Conservation (phyloP, 2,888 invertebrate species). For the Chironomus riparius region DNA sequence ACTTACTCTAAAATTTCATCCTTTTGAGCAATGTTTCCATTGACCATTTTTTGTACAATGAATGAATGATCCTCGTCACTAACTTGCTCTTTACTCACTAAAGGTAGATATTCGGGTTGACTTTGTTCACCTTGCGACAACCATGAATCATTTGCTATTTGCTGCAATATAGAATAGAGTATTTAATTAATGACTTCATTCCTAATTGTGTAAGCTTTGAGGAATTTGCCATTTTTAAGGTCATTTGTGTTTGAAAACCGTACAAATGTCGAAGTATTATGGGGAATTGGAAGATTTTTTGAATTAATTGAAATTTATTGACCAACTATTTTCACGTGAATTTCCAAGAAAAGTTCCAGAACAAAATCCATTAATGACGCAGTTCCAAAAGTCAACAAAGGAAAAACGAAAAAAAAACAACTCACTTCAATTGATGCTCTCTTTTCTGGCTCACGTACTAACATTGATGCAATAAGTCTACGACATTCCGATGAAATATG, state of each 20-base stretch:
- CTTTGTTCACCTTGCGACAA: constrained; percentile 49
- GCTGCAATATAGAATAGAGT: constrained; percentile 43
- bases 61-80: constrained; percentile 84
- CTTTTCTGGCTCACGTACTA: constrained; percentile 86
- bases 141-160: constrained; percentile 85
- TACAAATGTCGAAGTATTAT: too few species aligned
- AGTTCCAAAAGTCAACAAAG: not conserved
- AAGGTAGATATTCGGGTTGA: constrained; percentile 59
- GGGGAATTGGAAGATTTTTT: too few species aligned
- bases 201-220: too few species aligned
- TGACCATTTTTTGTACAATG: constrained; percentile 93
- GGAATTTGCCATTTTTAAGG: too few species aligned
- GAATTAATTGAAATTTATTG: too few species aligned
- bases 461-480: constrained; percentile 85
- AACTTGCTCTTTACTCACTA: constrained; percentile 82
- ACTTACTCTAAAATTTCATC: constrained; percentile 84
- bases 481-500: constrained; percentile 81
- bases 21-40: constrained; percentile 87
- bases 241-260: too few species aligned
- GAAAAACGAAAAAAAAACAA: not conserved
- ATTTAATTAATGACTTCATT: not conserved
- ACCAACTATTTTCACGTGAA: too few species aligned
- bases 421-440: constrained; percentile 53
- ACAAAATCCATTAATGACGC: too few species aligned
- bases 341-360: too few species aligned